Conservation (phyloP, 1,140 invertebrate species). For the Saccostrea glomerata region DNA sequence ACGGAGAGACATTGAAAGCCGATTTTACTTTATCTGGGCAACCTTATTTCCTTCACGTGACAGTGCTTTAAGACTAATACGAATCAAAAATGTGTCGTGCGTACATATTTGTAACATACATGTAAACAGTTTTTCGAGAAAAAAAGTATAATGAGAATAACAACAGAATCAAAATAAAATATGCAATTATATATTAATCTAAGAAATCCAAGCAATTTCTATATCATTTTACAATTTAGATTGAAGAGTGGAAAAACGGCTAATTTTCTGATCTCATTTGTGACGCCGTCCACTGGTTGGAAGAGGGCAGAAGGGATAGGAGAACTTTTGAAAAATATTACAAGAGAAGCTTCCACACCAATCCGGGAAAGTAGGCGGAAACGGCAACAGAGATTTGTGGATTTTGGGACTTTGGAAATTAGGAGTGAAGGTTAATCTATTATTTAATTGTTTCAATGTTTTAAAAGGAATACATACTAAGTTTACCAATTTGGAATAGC, state of each 20-base stretch:
- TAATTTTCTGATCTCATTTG: not conserved
- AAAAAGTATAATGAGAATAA: no score
- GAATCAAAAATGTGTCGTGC: not conserved
- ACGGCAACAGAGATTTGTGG: not conserved
- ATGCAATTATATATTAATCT: no score
- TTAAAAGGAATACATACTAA: no score
- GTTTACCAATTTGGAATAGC: no score
- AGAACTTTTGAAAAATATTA: not conserved
- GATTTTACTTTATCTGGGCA: not conserved
- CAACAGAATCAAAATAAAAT: no score
- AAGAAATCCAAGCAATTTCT: not conserved
- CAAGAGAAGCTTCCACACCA: not conserved
- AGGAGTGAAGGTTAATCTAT: not conserved
- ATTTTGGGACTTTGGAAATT: not conserved
- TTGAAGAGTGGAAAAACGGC: not conserved
- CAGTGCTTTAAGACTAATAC: not conserved
- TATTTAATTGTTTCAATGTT: no score
- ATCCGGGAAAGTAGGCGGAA: not conserved
- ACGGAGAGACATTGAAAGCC: not conserved
- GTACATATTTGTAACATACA: not conserved
- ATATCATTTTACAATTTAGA: not conserved
- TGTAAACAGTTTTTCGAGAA: no score
- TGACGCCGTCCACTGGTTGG: not conserved
- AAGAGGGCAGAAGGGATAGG: not conserved
- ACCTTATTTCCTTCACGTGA: not conserved